Conservation (phyloP, 2,797 vertebrate genomes). For the Lates japonicus region DNA sequence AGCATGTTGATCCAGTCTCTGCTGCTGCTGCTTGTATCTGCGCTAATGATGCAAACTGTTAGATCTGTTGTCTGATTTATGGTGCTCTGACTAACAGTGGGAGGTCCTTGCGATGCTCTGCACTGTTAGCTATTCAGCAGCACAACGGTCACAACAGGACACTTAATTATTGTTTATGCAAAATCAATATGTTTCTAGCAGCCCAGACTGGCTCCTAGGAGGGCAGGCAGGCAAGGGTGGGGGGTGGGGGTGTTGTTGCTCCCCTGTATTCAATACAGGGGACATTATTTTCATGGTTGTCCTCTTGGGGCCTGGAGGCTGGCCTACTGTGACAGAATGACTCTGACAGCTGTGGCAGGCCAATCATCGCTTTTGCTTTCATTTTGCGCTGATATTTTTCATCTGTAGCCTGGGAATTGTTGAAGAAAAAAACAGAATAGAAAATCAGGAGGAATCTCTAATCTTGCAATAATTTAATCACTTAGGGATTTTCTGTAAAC, state of each 20-base stretch:
- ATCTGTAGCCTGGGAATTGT: constrained; percentile 18
- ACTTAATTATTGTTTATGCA: constrained; percentile 81
- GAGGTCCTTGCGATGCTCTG: constrained; percentile 48
- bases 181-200: constrained; percentile 79
- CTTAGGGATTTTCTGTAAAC: neutral
- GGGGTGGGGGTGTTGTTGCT: neutral
- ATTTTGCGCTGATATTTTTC: constrained; percentile 47
- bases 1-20: constrained; percentile 10
- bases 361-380: constrained; percentile 59
- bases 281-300: constrained; percentile 75
- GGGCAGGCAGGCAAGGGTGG: constrained; percentile 26
- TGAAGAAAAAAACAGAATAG: neutral
- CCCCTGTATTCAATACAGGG: constrained; percentile 57
- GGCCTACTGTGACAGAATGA: constrained; percentile 73
- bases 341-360: constrained; percentile 79
- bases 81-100: constrained; percentile 43
- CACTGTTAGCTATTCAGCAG: constrained; percentile 65
- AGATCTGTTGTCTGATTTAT: constrained; percentile 58
- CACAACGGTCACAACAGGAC: constrained; percentile 64
- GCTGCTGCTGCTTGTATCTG: constrained; percentile 33
- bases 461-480: neutral
- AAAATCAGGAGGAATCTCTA: neutral
- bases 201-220: constrained; percentile 29
- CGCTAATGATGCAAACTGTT: constrained; percentile 43
- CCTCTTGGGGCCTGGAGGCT: constrained; percentile 56